phyloP scores from a whole-genome alignment of 2,797 vertebrate genomes.

The Silurus lanzhouensis region DNA sequence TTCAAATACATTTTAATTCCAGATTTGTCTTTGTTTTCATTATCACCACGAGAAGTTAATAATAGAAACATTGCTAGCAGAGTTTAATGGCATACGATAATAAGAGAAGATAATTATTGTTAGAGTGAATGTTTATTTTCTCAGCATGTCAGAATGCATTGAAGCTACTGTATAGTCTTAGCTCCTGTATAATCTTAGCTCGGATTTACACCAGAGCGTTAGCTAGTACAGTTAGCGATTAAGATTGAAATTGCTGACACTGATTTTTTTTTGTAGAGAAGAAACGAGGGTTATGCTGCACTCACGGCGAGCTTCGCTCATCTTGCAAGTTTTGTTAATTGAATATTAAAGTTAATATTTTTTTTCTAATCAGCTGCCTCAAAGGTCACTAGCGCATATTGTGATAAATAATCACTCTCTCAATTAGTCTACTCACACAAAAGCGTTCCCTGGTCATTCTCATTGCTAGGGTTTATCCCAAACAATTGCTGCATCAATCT shows the following conservation, averaged over 20 bases:
- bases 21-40: background rate
- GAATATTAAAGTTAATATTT: background rate
- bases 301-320: background rate
- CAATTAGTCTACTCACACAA: conserved; percentile 2
- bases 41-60: background rate
- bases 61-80: background rate
- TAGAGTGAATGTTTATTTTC: background rate
- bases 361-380: background rate
- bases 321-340: background rate
- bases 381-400: too few relatives aligned
- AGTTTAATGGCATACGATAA: background rate
- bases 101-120: background rate
- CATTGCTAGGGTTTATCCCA: background rate
- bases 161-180: background rate
- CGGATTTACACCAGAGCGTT: too few relatives aligned
- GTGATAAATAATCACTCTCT: background rate
- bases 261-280: background rate
- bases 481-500: background rate
- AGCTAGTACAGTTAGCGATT: background rate
- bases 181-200: too few relatives aligned
- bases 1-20: background rate
- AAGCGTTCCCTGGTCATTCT: background rate
- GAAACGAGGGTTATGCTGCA: background rate
- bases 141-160: background rate
- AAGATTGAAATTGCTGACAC: background rate